These are phyloP conservation scores for Okamejei kenojei DNA, from an alignment of 2,797 vertebrate genomes.

Conservation along the genomic window DNA sequence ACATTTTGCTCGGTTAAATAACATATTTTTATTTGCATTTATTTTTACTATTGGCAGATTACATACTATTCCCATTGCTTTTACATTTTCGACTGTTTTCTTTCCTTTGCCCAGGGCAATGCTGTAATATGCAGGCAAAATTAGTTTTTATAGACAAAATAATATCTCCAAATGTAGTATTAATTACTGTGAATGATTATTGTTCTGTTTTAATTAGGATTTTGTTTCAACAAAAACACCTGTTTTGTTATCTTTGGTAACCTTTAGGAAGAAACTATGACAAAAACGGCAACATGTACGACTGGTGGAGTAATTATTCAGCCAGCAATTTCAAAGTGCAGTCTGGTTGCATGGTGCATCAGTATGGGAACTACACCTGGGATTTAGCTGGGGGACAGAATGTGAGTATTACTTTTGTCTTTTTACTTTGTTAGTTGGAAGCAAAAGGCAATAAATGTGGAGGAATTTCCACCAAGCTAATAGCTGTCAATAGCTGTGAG, in stretches of 20 bases:
- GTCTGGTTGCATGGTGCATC: constrained; percentile 84
- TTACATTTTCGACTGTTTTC: not conserved
- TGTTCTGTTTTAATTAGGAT: not conserved
- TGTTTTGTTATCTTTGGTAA: not conserved
- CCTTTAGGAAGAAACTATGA: constrained; percentile 88
- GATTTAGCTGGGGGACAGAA: constrained; percentile 81
- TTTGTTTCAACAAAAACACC: not conserved
- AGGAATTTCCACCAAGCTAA: not conserved
- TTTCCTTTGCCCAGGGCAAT: not conserved
- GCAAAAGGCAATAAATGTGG: not conserved
- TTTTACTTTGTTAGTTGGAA: not conserved
- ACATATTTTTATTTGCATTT: not conserved
- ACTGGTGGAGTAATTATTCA: constrained; percentile 97
- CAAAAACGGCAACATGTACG: constrained; percentile 88
- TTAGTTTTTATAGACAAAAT: not conserved
- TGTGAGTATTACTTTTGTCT: constrained; percentile 56
- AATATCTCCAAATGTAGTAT: not conserved
- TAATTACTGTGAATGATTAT: not conserved
- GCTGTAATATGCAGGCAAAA: not conserved
- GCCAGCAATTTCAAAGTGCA: constrained; percentile 80
- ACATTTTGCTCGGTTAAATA: not conserved
- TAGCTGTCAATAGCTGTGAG: not conserved
- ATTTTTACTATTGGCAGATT: not conserved
- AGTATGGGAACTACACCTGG: constrained; percentile 88
- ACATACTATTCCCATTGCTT: not conserved